phyloP scores from a whole-genome alignment of 1,140 invertebrate species.

The Contarinia nasturtii region DNA sequence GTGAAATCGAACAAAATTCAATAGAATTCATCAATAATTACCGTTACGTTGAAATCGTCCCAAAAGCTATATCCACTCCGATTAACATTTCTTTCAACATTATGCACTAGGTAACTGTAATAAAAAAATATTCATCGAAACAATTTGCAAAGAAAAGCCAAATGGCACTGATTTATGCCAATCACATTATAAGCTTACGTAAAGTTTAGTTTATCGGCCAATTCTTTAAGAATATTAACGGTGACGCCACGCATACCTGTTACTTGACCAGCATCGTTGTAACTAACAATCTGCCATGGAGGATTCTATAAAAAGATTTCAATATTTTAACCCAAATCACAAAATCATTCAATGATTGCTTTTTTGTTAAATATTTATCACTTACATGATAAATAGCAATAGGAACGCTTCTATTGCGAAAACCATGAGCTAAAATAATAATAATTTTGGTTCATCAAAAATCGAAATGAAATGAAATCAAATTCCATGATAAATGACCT shows the following conservation, averaged over 20 bases:
- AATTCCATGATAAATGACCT: too few species aligned
- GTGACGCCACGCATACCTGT: slow-evolving; percentile 43
- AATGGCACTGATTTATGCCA: too few species aligned
- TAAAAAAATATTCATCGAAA: too few species aligned
- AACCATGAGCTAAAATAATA: slow-evolving; percentile 55
- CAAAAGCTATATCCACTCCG: too few species aligned
- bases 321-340: not conserved
- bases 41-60: too few species aligned
- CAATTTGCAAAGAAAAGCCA: not conserved
- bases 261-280: slow-evolving; percentile 31
- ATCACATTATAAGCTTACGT: too few species aligned
- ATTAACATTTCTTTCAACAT: too few species aligned
- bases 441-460: too few species aligned
- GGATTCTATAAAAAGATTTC: slow-evolving; percentile 43
- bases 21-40: too few species aligned
- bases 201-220: slow-evolving; percentile 66
- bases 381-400: slow-evolving; percentile 49
- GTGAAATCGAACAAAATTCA: too few species aligned
- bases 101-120: too few species aligned
- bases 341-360: not conserved
- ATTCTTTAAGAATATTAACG: slow-evolving; percentile 59
- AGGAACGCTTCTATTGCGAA: slow-evolving; percentile 48
- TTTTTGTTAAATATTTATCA: slow-evolving; percentile 6
- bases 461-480: too few species aligned
- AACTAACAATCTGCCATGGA: slow-evolving; percentile 57